A percentile compares a stretch with the other conserved stretches of the same genome.
phyloP scores from a whole-genome alignment of 2,888 invertebrate genomes.

The Argyra leucocephala region DNA sequence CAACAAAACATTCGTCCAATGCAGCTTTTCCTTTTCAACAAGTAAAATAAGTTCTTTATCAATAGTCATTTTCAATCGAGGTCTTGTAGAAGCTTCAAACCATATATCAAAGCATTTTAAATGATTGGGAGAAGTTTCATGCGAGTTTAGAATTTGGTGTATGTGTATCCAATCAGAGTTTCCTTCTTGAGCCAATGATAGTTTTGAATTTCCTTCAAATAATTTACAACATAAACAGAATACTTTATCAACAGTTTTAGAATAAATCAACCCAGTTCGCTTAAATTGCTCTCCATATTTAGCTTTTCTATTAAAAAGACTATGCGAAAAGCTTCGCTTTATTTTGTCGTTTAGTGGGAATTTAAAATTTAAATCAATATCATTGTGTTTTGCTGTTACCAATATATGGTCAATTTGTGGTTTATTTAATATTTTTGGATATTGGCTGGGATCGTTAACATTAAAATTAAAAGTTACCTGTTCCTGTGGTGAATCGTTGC shows the following conservation, averaged over 20 bases:
- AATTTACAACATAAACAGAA: constrained; percentile 8
- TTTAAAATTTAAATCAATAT: constrained; percentile 9
- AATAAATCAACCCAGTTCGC: constrained; percentile 8
- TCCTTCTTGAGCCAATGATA: constrained; percentile 8
- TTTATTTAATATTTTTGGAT: constrained; percentile 9
- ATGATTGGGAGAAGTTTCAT: constrained; percentile 8
- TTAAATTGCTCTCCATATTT: constrained; percentile 7
- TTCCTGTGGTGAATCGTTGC: constrained; percentile 8
- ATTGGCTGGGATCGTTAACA: constrained; percentile 5
- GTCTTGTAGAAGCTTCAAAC: constrained; percentile 9
- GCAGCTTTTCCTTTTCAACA: constrained; percentile 7
- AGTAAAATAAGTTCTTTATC: constrained; percentile 9
- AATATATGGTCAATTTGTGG: too few relatives aligned
- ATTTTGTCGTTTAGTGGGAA: constrained; percentile 6
- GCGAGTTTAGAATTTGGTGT: constrained; percentile 9
- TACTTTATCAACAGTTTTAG: constrained; percentile 8
- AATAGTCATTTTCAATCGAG: constrained; percentile 7
- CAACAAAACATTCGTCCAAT: constrained; percentile 7
- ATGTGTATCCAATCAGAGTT: constrained; percentile 9
- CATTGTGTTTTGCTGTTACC: constrained; percentile 9
- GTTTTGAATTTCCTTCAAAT: constrained; percentile 9
- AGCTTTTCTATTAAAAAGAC: constrained; percentile 9
- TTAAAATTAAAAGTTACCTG: constrained; percentile 9
- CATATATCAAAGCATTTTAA: constrained; percentile 8
- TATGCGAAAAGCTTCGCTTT: background rate